A percentile compares a stretch with the other conserved stretches of the same genome.
Conservation (phyloP, 2,113 vertebrate genomes). For the Syrmaticus mikado region DNA sequence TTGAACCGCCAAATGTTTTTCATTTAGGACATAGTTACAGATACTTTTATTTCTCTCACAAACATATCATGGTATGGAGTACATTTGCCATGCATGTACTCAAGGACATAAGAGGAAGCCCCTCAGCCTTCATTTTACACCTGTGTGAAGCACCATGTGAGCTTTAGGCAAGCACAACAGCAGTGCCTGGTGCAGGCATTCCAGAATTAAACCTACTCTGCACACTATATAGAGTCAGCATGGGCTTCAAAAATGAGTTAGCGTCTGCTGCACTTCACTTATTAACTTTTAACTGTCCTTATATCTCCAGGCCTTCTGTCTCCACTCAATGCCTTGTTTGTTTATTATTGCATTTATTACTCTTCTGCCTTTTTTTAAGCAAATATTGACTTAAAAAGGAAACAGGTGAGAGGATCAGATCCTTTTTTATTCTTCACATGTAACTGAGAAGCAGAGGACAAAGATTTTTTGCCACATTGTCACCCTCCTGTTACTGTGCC, state of each 20-base stretch:
- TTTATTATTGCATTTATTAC: not conserved
- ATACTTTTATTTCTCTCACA: not conserved
- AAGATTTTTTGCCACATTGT: not conserved
- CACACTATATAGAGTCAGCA: not conserved
- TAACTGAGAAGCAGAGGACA: not conserved
- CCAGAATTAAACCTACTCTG: not conserved
- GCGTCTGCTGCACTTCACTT: not conserved
- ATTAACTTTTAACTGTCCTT: not conserved
- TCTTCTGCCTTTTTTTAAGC: not conserved
- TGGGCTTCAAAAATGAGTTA: not conserved
- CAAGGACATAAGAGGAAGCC: not conserved
- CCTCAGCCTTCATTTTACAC: fast-evolving
- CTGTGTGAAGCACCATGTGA: not conserved
- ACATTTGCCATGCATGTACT: not conserved
- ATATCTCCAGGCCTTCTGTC: not conserved
- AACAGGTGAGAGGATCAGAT: not conserved
- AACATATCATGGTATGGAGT: not conserved
- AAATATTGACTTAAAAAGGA: not conserved
- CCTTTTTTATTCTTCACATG: not conserved
- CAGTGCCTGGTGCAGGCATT: not conserved
- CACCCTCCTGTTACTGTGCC: not conserved
- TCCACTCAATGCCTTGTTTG: not conserved
- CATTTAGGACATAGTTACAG: not conserved
- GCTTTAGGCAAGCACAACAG: not conserved
- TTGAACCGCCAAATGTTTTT: conserved; percentile 3